Conservation (phyloP, 2,888 invertebrate species). For the Anarsia innoxiella region DNA sequence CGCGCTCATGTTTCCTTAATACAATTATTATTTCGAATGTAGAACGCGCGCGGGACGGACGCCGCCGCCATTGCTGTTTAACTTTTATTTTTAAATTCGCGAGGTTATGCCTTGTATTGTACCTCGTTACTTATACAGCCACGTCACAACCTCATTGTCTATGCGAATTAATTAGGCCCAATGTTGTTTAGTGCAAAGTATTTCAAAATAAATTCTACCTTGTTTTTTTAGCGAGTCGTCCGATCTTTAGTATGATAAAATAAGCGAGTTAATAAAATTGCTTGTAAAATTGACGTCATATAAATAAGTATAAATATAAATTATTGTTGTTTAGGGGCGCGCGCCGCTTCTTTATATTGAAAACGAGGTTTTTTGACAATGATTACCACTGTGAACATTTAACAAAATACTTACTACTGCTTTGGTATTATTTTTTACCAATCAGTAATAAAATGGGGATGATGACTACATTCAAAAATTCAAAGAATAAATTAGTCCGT, state of each 20-base stretch:
- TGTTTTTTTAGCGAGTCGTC: slow-evolving; percentile 15
- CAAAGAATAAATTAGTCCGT: too few relatives aligned
- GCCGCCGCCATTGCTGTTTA: slow-evolving; percentile 22
- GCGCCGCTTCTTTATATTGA: slow-evolving; percentile 1
- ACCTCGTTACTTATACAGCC: slow-evolving; percentile 13
- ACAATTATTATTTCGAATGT: slow-evolving; percentile 75
- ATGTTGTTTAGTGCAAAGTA: slow-evolving; percentile 11
- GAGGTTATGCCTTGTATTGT: slow-evolving; percentile 30
- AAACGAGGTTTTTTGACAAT: too few relatives aligned
- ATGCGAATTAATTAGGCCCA: slow-evolving; percentile 37
- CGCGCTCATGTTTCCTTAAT: slow-evolving; percentile 75
- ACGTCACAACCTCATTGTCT: slow-evolving; percentile 31
- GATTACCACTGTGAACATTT: too few relatives aligned
- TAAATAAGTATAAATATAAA: slow-evolving; percentile 23
- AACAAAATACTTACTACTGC: too few relatives aligned
- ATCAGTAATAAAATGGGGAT: too few relatives aligned
- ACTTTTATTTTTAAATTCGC: slow-evolving; percentile 46
- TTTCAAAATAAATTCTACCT: slow-evolving; percentile 10
- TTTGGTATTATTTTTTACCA: too few relatives aligned
- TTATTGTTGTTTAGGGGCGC: slow-evolving; percentile 23
- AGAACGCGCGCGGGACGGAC: slow-evolving; percentile 57
- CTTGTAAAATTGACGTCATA: slow-evolving; percentile 34
- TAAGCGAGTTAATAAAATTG: slow-evolving; percentile 26
- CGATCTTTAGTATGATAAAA: slow-evolving; percentile 17
- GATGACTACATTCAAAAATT: too few relatives aligned